phyloP scores from a whole-genome alignment of 2,888 invertebrate genomes.

The Creontiades dilutus region DNA sequence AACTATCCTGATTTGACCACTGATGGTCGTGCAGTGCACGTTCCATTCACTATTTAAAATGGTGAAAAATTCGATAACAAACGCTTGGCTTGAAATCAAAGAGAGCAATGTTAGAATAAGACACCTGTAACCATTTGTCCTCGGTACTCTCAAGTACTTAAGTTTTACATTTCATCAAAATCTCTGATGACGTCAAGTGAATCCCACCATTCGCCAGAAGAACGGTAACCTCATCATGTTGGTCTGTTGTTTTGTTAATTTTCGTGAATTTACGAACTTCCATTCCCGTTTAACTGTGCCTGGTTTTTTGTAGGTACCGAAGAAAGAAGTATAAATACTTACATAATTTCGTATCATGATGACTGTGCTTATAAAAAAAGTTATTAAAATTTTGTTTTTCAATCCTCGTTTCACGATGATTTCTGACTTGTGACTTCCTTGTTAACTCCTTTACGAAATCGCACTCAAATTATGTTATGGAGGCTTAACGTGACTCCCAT shows the following conservation, averaged over 20 bases:
- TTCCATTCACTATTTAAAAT: too few species aligned
- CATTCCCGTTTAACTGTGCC: slow-evolving; percentile 63
- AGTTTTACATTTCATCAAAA: too few species aligned
- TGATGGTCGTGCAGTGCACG: too few species aligned
- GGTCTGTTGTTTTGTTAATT: slow-evolving; percentile 13
- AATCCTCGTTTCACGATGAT: not conserved
- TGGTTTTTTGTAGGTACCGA: slow-evolving; percentile 51
- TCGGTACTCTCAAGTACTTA: too few species aligned
- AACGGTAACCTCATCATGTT: not conserved
- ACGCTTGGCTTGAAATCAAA: too few species aligned
- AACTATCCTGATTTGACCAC: too few species aligned
- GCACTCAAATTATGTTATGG: not conserved
- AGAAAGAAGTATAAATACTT: slow-evolving; percentile 47
- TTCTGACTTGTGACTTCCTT: not conserved
- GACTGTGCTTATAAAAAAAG: slow-evolving; percentile 57
- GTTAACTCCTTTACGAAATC: not conserved
- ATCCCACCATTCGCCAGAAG: too few species aligned
- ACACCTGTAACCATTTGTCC: too few species aligned
- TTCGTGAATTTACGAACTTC: slow-evolving; percentile 47
- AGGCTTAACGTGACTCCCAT: too few species aligned
- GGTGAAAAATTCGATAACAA: too few species aligned
- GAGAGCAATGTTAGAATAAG: too few species aligned
- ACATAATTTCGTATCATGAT: slow-evolving; percentile 62
- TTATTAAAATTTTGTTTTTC: slow-evolving; percentile 62
- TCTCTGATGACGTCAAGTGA: too few species aligned